These are phyloP conservation scores for Parazoanthus darwini DNA, from an alignment of 92 coral and sea anemone genomes.

Conservation along the genomic window DNA sequence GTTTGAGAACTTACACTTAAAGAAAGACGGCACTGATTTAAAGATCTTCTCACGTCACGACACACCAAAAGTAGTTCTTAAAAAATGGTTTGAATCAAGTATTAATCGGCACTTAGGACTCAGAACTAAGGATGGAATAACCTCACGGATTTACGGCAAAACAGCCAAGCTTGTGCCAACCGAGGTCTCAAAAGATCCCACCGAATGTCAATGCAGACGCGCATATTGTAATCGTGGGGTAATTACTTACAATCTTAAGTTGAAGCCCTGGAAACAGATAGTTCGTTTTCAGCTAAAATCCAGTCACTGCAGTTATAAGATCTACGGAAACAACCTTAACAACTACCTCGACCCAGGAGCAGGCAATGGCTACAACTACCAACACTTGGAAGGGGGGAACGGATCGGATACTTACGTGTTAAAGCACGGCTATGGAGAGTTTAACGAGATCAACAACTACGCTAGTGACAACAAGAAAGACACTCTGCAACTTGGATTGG, in stretches of 20 bases:
- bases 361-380: conserved; percentile 54
- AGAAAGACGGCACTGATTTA: background rate
- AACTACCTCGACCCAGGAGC: conserved; percentile 70
- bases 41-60: background rate
- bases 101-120: conserved; percentile 45
- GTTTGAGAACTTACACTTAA: background rate
- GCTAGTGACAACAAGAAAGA: conserved; percentile 50
- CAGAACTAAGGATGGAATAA: conserved; percentile 51
- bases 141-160: conserved; percentile 3
- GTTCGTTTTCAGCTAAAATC: conserved; percentile 33
- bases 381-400: conserved; percentile 43
- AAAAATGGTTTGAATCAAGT: conserved; percentile 39
- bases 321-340: conserved; percentile 51
- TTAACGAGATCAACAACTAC: conserved; percentile 37
- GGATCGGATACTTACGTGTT: conserved; percentile 66
- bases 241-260: background rate
- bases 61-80: background rate
- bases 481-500: conserved; percentile 48
- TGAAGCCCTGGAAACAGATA: background rate
- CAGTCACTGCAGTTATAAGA: conserved; percentile 60
- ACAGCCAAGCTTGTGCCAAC: conserved; percentile 35
- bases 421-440: conserved; percentile 51
- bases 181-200: conserved; percentile 54
- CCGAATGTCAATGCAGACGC: background rate
- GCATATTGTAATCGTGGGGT: background rate